These are phyloP conservation scores for Pedicia rivosa DNA, from an alignment of 2,888 invertebrate species.

Conservation along the genomic window DNA sequence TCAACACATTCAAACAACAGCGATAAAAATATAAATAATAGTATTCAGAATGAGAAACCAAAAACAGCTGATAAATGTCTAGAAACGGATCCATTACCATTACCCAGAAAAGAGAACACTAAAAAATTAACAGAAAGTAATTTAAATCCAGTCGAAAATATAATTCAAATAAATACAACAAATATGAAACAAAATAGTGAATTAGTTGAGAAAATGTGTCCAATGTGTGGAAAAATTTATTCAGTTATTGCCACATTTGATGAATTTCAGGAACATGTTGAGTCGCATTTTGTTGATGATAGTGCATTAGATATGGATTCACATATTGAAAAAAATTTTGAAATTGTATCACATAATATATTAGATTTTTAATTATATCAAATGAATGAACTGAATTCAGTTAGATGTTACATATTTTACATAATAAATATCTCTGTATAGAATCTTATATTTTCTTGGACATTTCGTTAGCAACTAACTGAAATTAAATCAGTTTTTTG, in stretches of 20 bases:
- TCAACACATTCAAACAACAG: not conserved
- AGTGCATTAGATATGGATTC: constrained; percentile 28
- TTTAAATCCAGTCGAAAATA: no score
- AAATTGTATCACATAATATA: constrained; percentile 32
- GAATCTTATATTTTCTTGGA: no score
- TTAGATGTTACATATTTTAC: no score
- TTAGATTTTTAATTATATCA: no score
- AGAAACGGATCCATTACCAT: constrained; percentile 22
- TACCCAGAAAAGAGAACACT: no score
- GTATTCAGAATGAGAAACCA: constrained; percentile 25
- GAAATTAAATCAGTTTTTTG: no score
- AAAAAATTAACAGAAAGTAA: no score
- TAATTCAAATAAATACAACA: constrained; percentile 15
- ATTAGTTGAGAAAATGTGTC: constrained; percentile 43
- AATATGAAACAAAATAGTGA: constrained; percentile 25
- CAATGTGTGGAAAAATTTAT: constrained; percentile 54
- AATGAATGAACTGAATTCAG: no score
- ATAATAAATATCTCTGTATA: no score
- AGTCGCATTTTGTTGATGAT: constrained; percentile 54
- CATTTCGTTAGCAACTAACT: no score
- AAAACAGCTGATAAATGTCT: constrained; percentile 29
- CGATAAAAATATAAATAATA: constrained; percentile 13
- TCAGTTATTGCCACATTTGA: constrained; percentile 39
- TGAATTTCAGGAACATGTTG: constrained; percentile 58
- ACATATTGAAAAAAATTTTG: constrained; percentile 37